Evolutionary conservation across 2,888 invertebrate species (phyloP), one percentile per base, ranked within the genome.

Genomic region (Athalia rosae): DNA sequence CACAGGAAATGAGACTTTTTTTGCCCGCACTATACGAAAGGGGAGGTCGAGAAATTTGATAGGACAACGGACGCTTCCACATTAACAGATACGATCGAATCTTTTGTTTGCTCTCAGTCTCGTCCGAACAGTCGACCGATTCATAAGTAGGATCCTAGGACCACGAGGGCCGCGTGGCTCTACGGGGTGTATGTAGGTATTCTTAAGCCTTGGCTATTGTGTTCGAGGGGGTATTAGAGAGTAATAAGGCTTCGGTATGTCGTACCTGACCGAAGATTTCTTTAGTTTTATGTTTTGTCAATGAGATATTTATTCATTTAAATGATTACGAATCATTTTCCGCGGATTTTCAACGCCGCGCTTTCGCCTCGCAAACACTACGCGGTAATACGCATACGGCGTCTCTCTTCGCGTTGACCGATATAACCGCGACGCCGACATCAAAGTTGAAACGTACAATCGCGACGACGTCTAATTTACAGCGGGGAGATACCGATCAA

Each of bases 1-100:
- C 79, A 71, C 83, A 85, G 85, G 85, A 85, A 85, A 81, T 80
- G 61, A 80, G 82, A 78, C 82, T 79, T 81, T 84, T 83, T 81
- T 74, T 48, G 48, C 74, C 15, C 58, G 50, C 50, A 4, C 58
- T 58, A 4, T 4, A 13, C 8, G 8, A 8, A n/a, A n/a, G n/a
- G 53, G 71, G 15, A 28, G 58, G 28, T 77, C 67, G 79, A 78
- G 80, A 82, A 81, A 83, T 77, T 78, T 78, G 80, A 83, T 83
- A 83, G 78, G 78, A 73, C 76, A 83, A 81, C 80, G 81, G 80
- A 78, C 77, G 74, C 28, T 63, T 56, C 77, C 67, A 45, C 66
- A 63, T 66, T 66, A 58, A 76, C 71, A 56, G 58, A 78, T 48
- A 59, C 63, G 76, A 76, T 66, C 76, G 48, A 62, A 53, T 13